phyloP scores from a whole-genome alignment of 92 coral and sea anemone species.

The Pocillopora meandrina region DNA sequence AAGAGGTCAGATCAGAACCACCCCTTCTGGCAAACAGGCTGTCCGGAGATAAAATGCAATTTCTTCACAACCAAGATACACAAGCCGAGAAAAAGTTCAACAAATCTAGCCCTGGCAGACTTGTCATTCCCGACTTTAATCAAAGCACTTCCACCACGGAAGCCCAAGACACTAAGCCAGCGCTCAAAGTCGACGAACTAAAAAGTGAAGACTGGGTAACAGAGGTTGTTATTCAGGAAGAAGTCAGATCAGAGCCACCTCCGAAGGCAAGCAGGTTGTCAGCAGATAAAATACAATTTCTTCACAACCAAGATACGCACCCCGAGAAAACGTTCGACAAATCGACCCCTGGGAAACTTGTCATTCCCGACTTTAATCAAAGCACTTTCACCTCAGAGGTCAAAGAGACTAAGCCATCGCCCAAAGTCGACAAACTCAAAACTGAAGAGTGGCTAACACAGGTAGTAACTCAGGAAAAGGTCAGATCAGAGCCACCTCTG shows the following conservation, averaged over 20 bases:
- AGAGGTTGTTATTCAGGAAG: background rate
- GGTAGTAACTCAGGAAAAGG: background rate
- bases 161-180: background rate
- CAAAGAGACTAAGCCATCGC: background rate
- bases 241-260: conserved; percentile 1
- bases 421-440: background rate
- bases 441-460: background rate
- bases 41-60: background rate
- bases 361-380: conserved; percentile 1
- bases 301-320: background rate
- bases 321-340: background rate
- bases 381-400: background rate
- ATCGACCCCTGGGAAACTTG: background rate
- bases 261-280: background rate
- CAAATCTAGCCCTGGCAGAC: background rate
- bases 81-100: background rate
- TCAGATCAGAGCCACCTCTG: background rate
- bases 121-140: background rate
- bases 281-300: conserved; percentile 5
- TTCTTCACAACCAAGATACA: background rate
- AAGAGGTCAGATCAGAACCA: background rate
- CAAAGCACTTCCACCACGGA: background rate
- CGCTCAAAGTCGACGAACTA: background rate
- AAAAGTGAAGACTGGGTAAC: background rate
- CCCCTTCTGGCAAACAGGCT: background rate